A percentile compares a stretch with the other conserved stretches of the same genome.
phyloP scores from a whole-genome alignment of 2,113 vertebrate species.

The Cebus imitator region DNA sequence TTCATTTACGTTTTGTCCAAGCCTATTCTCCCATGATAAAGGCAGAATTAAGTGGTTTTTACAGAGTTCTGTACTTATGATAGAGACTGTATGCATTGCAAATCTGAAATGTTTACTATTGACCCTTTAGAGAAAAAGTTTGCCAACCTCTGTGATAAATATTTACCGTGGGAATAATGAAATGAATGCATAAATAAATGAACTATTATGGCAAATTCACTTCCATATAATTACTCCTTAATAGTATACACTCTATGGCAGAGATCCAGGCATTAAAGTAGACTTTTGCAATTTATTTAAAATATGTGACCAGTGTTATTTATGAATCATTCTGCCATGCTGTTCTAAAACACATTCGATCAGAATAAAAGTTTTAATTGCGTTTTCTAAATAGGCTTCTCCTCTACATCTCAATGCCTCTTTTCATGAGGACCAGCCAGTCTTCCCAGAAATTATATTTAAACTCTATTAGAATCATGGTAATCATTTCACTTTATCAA shows the following conservation, averaged over 20 bases:
- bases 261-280: not conserved
- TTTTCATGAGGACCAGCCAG: not conserved
- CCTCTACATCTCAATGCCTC: not conserved
- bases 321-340: not conserved
- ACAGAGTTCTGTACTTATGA: not conserved
- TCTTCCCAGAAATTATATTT: not conserved
- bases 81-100: not conserved
- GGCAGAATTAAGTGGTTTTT: not conserved
- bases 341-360: slow-evolving; percentile 36
- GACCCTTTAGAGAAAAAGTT: not conserved
- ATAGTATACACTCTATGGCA: not conserved
- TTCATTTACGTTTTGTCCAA: not conserved
- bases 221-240: slow-evolving; percentile 47
- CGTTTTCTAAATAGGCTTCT: slow-evolving; percentile 8
- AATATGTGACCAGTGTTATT: slow-evolving; percentile 14
- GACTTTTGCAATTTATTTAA: slow-evolving; percentile 27
- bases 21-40: not conserved
- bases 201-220: slow-evolving; percentile 32
- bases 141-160: slow-evolving; percentile 10
- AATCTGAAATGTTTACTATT: not conserved
- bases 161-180: slow-evolving; percentile 9
- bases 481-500: not conserved
- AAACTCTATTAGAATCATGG: not conserved
- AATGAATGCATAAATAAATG: slow-evolving; percentile 38
- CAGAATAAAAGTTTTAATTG: slow-evolving; percentile 41